These are phyloP conservation scores for Tinea semifulvella DNA, from an alignment of 2,888 invertebrate genomes.

Conservation along the genomic window DNA sequence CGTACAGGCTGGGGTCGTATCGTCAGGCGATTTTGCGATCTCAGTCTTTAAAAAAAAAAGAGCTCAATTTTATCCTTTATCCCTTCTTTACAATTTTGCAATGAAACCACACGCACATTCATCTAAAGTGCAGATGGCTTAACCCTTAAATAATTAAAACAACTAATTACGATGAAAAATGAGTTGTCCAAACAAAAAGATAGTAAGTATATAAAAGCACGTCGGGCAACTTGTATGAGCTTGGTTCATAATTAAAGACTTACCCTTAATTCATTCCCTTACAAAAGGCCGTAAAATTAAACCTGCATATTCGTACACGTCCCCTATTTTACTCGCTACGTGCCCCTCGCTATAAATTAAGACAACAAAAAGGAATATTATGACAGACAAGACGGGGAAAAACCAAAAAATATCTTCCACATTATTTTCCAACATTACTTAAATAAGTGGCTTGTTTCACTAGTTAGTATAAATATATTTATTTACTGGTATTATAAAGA, in stretches of 20 bases:
- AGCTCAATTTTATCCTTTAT: no score
- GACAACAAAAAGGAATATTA: slow-evolving; percentile 40
- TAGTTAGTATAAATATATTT: no score
- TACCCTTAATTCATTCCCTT: slow-evolving; percentile 43
- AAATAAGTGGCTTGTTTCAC: no score
- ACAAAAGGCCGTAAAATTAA: slow-evolving; percentile 51
- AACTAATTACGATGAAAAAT: not conserved
- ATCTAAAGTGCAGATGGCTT: no score
- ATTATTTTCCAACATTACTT: not conserved
- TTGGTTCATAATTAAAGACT: slow-evolving; percentile 49
- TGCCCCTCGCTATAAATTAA: slow-evolving; percentile 52
- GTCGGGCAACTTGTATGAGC: slow-evolving; percentile 26
- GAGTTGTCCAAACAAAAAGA: no score
- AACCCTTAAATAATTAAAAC: no score
- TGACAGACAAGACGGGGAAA: slow-evolving; percentile 5
- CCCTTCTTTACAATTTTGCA: no score
- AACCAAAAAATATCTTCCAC: not conserved
- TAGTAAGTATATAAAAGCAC: slow-evolving; percentile 14
- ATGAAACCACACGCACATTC: no score
- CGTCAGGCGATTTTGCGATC: no score
- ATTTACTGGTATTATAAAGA: no score
- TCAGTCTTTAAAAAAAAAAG: no score
- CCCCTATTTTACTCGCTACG: slow-evolving; percentile 44
- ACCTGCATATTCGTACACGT: slow-evolving; percentile 50
- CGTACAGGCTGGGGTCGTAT: no score